Base-by-base conservation (phyloP, 2,888 invertebrate genomes). In the Drosophila buzzatii region DNA sequence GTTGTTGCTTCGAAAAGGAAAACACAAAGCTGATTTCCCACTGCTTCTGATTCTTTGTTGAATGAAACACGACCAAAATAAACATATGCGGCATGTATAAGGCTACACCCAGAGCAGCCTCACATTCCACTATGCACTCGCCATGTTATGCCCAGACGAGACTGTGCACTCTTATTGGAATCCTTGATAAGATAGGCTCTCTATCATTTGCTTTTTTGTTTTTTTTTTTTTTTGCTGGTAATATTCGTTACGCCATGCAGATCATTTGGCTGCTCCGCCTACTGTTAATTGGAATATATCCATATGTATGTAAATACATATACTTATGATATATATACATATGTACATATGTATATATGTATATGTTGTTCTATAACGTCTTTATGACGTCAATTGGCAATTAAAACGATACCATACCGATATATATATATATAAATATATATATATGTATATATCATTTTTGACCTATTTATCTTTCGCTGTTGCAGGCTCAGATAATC, bases 171-270 rank as follows among this genome's bases (percentile, higher is more conserved):
- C 33, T 44, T 35, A 44, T 45, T 45, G 16, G 16, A 62, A 59
- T 64, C 58, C 27, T 16, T 60, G 89, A 83, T 85, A 62, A 83
- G 89, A 88, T 88, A 79, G 42, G 27, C 51, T 35, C 16, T 61
- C 56, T 68, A 82, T 85, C 76, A 85, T 85, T 57, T 57, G 42
- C 59, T 45, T 31, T 18, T 42, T 68, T 62, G 51, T 37, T 58
- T 51, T 27, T 18, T 42, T 68, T 62, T 57, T 70, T 70, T 69
- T 67, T n/a, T 67, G n/a, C 14, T 39, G 53, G 41, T 69, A 66
- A 70, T 64, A 79, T 73, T 73, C 78, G 84, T 83, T 75, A 78
- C 79, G 89, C 63, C 67, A 59, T 37, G 51, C 58, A 39, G 51
- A 44, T 53, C 58, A 45, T 49, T 35, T 20, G 16, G 5, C 16